Conservation (phyloP, 2,888 invertebrate genomes). For the Hipparchia sbordonii region DNA sequence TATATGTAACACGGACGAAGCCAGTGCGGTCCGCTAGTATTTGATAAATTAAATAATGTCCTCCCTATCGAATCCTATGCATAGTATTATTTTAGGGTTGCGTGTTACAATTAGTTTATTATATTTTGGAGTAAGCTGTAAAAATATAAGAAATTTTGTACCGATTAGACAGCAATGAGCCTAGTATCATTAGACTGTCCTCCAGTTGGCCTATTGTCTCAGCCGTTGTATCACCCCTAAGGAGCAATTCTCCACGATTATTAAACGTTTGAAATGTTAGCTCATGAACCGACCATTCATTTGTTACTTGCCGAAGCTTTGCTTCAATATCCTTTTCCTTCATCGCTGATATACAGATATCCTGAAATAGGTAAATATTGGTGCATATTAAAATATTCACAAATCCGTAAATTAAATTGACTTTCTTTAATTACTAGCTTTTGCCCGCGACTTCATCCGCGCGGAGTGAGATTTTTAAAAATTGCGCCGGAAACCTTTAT, state of each 20-base stretch:
- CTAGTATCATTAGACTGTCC: constrained; percentile 98
- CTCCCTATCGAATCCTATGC: not conserved
- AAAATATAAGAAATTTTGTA: constrained; percentile 47
- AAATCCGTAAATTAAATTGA: too few relatives aligned
- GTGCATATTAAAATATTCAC: not conserved
- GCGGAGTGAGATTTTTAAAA: too few relatives aligned
- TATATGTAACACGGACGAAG: too few relatives aligned
- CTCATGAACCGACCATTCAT: constrained; percentile 97
- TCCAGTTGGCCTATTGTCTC: constrained; percentile 97
- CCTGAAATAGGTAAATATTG: constrained; percentile 75
- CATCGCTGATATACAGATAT: constrained; percentile 98
- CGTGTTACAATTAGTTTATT: too few relatives aligned
- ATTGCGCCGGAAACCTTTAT: too few relatives aligned
- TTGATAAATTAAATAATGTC: too few relatives aligned
- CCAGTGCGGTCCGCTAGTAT: too few relatives aligned
- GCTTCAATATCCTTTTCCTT: constrained; percentile 99
- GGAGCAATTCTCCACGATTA: constrained; percentile 94
- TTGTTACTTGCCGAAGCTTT: constrained; percentile 95
- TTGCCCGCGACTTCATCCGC: too few relatives aligned
- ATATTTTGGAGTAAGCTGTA: not conserved
- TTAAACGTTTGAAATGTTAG: constrained; percentile 97
- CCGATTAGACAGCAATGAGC: constrained; percentile 96
- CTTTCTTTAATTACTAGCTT: too few relatives aligned
- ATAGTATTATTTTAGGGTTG: too few relatives aligned
- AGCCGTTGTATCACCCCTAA: constrained; percentile 96